Percentiles rank a stretch among this genome's conserved stretches.
Conservation (phyloP, 2,797 vertebrate species). For the Gallinago solitaria region DNA sequence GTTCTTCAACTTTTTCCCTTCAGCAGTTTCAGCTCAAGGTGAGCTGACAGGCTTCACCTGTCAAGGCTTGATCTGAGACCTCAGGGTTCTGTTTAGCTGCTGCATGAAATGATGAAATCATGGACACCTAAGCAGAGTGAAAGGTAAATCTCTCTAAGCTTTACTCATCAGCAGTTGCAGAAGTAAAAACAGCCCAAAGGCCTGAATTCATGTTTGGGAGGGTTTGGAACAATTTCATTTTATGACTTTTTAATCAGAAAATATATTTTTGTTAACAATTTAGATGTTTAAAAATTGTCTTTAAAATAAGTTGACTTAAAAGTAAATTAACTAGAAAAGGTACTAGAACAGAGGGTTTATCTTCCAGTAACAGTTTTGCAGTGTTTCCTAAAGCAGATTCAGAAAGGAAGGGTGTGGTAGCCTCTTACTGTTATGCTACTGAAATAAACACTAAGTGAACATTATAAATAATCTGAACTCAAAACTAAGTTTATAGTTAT, state of each 20-base stretch:
- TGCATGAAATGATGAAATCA: neutral
- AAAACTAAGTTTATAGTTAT: constrained; percentile 37
- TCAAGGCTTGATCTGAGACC: constrained; percentile 39
- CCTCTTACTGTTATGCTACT: constrained; percentile 27
- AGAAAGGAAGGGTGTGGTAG: constrained; percentile 75
- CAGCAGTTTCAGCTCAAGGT: constrained; percentile 14
- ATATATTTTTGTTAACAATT: neutral
- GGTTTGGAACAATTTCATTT: neutral
- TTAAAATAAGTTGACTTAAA: neutral
- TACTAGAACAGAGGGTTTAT: constrained; percentile 25
- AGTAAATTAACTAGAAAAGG: neutral
- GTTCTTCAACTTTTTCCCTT: neutral
- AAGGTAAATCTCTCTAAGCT: neutral
- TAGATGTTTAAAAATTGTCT: neutral
- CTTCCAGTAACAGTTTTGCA: constrained; percentile 59
- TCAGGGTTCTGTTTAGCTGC: constrained; percentile 27
- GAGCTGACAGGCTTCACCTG: constrained; percentile 24
- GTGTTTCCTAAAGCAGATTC: constrained; percentile 9
- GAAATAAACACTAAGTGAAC: constrained; percentile 37
- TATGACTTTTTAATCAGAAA: neutral
- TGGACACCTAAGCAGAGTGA: neutral
- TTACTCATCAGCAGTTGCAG: constrained; percentile 27
- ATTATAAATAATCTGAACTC: constrained; percentile 27
- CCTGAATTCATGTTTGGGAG: neutral
- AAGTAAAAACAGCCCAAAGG: neutral